Evolutionary conservation across 23 tunicate species (phyloP).

Genomic region (Corella eumyota): DNA sequence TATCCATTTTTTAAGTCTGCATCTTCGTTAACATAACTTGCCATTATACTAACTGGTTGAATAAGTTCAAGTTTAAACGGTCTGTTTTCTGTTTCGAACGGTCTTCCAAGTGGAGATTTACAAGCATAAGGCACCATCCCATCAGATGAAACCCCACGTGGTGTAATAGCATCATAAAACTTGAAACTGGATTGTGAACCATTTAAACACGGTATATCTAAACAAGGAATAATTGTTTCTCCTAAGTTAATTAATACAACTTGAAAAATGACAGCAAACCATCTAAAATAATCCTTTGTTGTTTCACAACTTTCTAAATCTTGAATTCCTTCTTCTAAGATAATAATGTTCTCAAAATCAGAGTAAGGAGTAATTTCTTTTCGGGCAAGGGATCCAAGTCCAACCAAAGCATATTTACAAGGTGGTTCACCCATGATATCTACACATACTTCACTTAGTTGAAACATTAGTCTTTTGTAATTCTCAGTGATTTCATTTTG

Average conservation of each 20-base stretch:
- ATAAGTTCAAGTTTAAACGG: too few species aligned
- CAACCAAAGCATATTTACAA: slow-evolving; percentile 15
- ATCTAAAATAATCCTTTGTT: slow-evolving; percentile 17
- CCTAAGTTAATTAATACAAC: slow-evolving; percentile 7
- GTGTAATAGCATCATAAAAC: too few species aligned
- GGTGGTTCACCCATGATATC: slow-evolving; percentile 20
- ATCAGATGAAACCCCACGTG: too few species aligned
- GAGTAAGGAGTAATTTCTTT: too few species aligned
- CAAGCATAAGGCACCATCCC: slow-evolving; percentile 31
- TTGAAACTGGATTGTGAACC: too few species aligned
- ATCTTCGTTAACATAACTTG: background rate
- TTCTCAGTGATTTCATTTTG: slow-evolving; percentile 4
- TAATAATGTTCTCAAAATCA: too few species aligned
- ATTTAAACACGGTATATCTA: slow-evolving; percentile 3
- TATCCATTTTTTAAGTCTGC: too few species aligned
- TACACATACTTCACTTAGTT: slow-evolving; percentile 1
- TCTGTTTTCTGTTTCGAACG: too few species aligned
- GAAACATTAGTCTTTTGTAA: slow-evolving; percentile 6
- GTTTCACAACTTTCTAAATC: slow-evolving; percentile 8
- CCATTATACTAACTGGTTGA: slow-evolving; percentile 18
- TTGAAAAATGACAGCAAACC: too few species aligned
- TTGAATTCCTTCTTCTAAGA: too few species aligned
- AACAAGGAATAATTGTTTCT: slow-evolving; percentile 2
- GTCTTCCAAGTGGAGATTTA: too few species aligned
- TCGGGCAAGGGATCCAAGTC: slow-evolving; percentile 15